Evolutionary conservation across 2,888 invertebrate species (phyloP).

Genomic region (Drosophila hamatofila): DNA sequence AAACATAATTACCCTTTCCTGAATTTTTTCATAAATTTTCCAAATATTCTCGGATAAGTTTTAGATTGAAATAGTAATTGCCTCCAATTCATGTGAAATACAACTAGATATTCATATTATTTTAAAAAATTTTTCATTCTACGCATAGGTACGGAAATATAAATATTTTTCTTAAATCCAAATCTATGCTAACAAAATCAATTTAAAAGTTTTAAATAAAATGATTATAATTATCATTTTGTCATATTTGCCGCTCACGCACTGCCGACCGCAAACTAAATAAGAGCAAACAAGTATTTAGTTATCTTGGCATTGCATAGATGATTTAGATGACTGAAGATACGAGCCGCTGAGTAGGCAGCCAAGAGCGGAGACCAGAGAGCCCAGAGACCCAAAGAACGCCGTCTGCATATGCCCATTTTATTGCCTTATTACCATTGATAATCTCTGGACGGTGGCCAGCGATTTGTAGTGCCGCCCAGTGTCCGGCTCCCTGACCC

Average conservation of each 20-base stretch:
- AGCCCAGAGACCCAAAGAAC: not conserved
- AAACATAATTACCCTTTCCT: too few species aligned
- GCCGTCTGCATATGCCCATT: slow-evolving; percentile 31
- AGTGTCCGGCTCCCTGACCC: slow-evolving; percentile 68
- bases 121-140: too few species aligned
- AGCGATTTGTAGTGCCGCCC: slow-evolving; percentile 48
- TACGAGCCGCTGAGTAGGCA: slow-evolving; percentile 52
- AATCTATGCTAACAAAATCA: not conserved
- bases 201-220: not conserved
- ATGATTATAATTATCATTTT: not conserved
- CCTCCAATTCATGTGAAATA: too few species aligned
- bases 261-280: slow-evolving; percentile 2
- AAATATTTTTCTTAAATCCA: too few species aligned
- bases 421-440: slow-evolving; percentile 77
- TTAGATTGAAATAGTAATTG: too few species aligned
- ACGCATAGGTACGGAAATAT: too few species aligned
- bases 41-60: too few species aligned
- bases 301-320: slow-evolving; percentile 66
- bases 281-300: slow-evolving; percentile 49
- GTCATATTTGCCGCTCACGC: slow-evolving; percentile 31
- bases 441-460: slow-evolving; percentile 79
- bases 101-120: too few species aligned
- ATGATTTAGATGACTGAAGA: slow-evolving; percentile 68
- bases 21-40: too few species aligned
- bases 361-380: slow-evolving; percentile 23